Evolutionary conservation across 2,113 vertebrate species (phyloP), one percentile per base, ranked within the genome.

Genomic region (Nematolebias whitei): DNA sequence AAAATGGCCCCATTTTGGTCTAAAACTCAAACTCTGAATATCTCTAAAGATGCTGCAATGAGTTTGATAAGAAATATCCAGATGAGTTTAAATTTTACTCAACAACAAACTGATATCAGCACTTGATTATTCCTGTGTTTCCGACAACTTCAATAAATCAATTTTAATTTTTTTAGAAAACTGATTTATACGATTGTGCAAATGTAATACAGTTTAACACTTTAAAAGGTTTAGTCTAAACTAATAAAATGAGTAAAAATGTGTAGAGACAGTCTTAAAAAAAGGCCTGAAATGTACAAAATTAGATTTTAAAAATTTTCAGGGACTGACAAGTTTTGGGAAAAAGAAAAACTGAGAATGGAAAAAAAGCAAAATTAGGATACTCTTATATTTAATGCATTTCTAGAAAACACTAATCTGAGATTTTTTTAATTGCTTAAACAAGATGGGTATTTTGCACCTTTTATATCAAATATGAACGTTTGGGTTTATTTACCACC

Each of bases 211-310:
- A 18, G 18, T 16, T 23, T 57, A 16, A 12, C 38, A 11, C 14
- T 24, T 15, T 4, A 39, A 55, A 4, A 15, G 12, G 38, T 57
- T 55, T 20, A 4, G 26, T 7, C 18, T 49, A 50, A 71, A 47
- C 13, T 32, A n/a, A 61, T 2, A 54, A 61, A 32, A 29, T 63
- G 74, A 71, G 62, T 35, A 26, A 44, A 56, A 45, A 55, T 53
- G 5, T 13, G 49, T 8, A 35, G 9, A 35, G 5, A 35, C 9
- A 10, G 32, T 35, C 9, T 9, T 35, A 35, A 35, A 35, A 35
- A 35, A 35, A 35, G 32, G 5, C 32, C 10, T 35, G 32, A 35
- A 35, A 35, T 8, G 9, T 35, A 35, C 32, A 9, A 7, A 29
- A 29, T 29, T 29, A 4, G 26, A 29, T 29, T 29, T 29, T 3